These are phyloP conservation scores for Spheniscus mendiculus DNA, from an alignment of 2,113 vertebrate genomes.

Conservation along the genomic window DNA sequence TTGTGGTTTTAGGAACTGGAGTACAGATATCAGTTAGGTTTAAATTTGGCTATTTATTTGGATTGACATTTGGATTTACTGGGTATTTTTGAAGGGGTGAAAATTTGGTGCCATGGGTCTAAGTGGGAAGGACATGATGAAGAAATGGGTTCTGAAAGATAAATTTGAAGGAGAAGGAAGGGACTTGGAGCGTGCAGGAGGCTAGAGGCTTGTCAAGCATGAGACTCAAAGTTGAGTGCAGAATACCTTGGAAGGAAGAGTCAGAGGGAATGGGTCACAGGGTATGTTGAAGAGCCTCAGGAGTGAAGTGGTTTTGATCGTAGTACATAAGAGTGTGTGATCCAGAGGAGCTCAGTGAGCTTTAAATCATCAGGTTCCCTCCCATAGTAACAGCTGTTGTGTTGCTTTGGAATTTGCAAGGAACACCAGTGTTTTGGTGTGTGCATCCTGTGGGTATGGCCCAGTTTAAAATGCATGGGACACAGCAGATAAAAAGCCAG, in stretches of 20 bases:
- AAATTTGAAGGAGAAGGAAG: not conserved
- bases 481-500: not conserved
- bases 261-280: not conserved
- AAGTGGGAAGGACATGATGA: not conserved
- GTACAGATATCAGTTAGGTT: not conserved
- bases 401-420: not conserved
- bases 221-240: not conserved
- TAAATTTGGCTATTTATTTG: not conserved
- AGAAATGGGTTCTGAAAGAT: not conserved
- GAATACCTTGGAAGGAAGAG: not conserved
- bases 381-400: not conserved
- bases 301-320: not conserved
- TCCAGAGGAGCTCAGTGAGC: not conserved
- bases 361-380: not conserved
- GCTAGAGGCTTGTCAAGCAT: not conserved
- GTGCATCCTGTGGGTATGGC: not conserved
- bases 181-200: not conserved
- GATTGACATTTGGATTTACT: not conserved
- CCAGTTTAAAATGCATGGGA: rapidly evolving
- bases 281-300: not conserved
- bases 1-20: not conserved
- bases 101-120: not conserved
- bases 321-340: not conserved
- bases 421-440: not conserved
- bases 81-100: not conserved